Evolutionary conservation across 2,888 invertebrate genomes (phyloP), one percentile per base, ranked within the genome.

Genomic region (Rhimphoctona megacephalus): DNA sequence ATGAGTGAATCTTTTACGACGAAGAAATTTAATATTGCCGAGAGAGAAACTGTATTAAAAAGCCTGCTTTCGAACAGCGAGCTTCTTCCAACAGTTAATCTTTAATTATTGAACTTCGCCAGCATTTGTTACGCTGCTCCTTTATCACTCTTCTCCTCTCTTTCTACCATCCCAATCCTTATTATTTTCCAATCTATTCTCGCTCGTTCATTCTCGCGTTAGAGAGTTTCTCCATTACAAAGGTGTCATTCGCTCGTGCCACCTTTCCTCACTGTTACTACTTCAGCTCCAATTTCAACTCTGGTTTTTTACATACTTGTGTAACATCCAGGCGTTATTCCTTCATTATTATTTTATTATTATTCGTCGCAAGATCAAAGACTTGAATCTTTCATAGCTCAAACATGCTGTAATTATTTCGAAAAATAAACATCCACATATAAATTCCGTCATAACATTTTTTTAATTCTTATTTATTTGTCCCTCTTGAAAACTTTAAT

Each of bases 71-170:
- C 78, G 76, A 83, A 86, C 79, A 81, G 57, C 77, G 66, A 66
- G 70, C 57, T 25, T 54, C 57, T 83, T 69, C 67, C 49, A 61
- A 79, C 78, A 81, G 74, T 64, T 87, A 86, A 84, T 82, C 88
- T 87, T 89, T 90, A 90, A 91, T 92, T 90, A 91, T 90, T 87
- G 88, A 88, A 91, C 90, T 90, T 90, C 87, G 86, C 88, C 83
- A 86, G 85, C 88, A 76, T 77, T 86, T 86, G 86, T 85, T 86
- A 88, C 87, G 80, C 85, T 80, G 61, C 83, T 82, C 64, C 64
- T 64, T 72, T 67, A 81, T 69, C 61, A 49, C 33, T 49, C 54
- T 49, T 61, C 22, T 25, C 61, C 19, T n/a, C 64, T 61, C 54
- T 19, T 22, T n/a, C 4, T 36, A 9, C 49, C 49, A 25, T 43